These are phyloP conservation scores for Rhagonycha fulva DNA, from an alignment of 2,888 invertebrate genomes.

Conservation along the genomic window DNA sequence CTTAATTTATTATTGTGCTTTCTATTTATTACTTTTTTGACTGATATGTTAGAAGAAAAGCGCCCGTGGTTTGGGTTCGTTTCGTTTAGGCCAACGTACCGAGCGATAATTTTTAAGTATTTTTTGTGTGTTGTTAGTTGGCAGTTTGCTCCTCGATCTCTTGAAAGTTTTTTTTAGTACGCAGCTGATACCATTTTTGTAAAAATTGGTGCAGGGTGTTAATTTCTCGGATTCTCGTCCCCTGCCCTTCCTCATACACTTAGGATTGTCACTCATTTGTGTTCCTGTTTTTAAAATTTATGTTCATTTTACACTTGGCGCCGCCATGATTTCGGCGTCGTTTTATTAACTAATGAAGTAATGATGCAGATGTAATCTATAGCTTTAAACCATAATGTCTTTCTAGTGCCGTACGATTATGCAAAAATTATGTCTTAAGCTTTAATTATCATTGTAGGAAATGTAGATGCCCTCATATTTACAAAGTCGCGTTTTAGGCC, in stretches of 20 bases:
- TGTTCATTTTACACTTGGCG: not conserved
- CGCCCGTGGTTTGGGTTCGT: not conserved
- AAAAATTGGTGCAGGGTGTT: not conserved
- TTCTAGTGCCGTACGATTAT: conserved; percentile 9
- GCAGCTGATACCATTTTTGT: not conserved
- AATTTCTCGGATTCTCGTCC: not conserved
- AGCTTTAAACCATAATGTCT: conserved; percentile 27
- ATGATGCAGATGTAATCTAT: conserved; percentile 3
- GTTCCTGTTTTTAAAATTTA: not conserved
- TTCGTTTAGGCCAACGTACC: not conserved
- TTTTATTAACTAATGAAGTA: not conserved
- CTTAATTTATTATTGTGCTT: not conserved
- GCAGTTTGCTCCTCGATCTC: not conserved
- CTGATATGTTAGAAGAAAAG: not conserved
- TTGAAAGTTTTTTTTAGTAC: not conserved
- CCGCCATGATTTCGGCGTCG: not conserved
- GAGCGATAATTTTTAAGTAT: not conserved
- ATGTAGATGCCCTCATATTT: not conserved
- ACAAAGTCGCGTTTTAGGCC: not conserved
- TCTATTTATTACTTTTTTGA: not conserved
- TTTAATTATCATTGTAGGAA: not conserved
- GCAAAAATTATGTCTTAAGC: not conserved
- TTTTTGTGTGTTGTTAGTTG: not conserved
- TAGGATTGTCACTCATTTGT: not conserved
- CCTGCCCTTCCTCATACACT: not conserved